Percentiles rank a stretch among this genome's conserved stretches.
phyloP scores from a whole-genome alignment of 2,113 vertebrate genomes.

The Passerina amoena region DNA sequence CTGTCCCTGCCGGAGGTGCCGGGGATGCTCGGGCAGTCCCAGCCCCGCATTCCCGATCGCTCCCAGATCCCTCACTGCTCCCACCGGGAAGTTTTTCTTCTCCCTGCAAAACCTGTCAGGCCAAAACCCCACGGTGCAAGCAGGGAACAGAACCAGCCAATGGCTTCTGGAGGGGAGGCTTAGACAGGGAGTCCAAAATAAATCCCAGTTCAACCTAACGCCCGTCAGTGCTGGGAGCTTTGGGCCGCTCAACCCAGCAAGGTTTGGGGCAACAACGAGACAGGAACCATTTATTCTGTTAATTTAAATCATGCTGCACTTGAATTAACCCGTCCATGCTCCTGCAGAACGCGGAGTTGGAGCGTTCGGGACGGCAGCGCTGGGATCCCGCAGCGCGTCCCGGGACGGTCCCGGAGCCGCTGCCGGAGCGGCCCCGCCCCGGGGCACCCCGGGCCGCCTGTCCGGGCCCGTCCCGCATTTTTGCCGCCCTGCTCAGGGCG shows the following conservation, averaged over 20 bases:
- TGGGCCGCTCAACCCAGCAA: not conserved
- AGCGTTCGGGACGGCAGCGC: rapidly evolving
- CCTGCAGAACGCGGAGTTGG: not conserved
- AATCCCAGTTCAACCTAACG: rapidly evolving
- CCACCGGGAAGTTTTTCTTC: not conserved
- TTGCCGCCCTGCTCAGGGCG: not conserved
- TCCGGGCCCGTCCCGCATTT: not conserved
- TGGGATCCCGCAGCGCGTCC: not conserved
- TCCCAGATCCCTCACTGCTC: not conserved
- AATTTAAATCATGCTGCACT: not conserved
- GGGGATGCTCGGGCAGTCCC: not conserved
- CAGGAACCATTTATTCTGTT: rapidly evolving
- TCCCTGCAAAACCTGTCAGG: not conserved
- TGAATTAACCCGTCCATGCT: not conserved
- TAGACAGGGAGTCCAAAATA: not conserved
- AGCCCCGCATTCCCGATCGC: not conserved
- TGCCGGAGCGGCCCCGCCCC: not conserved
- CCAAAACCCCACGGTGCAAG: rapidly evolving
- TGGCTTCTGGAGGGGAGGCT: not conserved
- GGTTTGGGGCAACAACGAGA: not conserved
- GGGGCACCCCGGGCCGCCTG: not conserved
- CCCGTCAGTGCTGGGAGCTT: not conserved
- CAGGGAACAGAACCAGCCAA: not conserved
- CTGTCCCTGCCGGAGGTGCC: not conserved
- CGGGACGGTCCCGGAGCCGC: not conserved